Evolutionary conservation across 1,140 invertebrate genomes (phyloP).

Genomic region (Papilio polytes): DNA sequence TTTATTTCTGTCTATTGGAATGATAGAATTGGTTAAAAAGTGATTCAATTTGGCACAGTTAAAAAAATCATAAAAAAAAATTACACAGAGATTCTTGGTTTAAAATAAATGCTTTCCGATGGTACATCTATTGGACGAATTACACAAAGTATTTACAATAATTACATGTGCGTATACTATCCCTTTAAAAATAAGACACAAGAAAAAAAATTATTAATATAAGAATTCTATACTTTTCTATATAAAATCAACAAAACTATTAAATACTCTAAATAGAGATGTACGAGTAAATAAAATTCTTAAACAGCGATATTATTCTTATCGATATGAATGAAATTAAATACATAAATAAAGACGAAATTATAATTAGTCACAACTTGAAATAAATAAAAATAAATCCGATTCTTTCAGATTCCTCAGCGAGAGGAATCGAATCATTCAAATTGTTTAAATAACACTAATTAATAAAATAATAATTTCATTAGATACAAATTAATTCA

Average conservation of each 20-base stretch:
- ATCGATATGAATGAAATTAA: too few species aligned
- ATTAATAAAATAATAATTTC: background rate
- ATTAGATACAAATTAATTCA: background rate
- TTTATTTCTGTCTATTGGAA: conserved; percentile 75
- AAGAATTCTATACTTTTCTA: conserved; percentile 4
- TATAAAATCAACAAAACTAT: too few species aligned
- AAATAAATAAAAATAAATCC: conserved; percentile 48
- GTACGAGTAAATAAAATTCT: too few species aligned
- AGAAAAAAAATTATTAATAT: background rate
- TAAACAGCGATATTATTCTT: too few species aligned
- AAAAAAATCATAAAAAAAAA: conserved; percentile 58
- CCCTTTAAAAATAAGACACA: conserved; percentile 20
- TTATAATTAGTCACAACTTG: too few species aligned
- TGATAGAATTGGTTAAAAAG: conserved; percentile 64
- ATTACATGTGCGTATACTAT: conserved; percentile 53
- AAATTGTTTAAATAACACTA: conserved; percentile 41
- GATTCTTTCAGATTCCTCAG: conserved; percentile 62
- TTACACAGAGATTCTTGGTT: conserved; percentile 65
- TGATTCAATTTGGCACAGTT: conserved; percentile 74
- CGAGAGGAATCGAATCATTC: conserved; percentile 54
- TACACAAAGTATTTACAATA: conserved; percentile 76
- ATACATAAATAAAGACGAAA: too few species aligned
- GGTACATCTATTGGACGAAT: conserved; percentile 69
- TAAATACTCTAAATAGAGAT: too few species aligned
- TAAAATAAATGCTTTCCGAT: conserved; percentile 73